Base-by-base conservation (phyloP, 2,797 vertebrate genomes). In the Notolepis coatsorum region DNA sequence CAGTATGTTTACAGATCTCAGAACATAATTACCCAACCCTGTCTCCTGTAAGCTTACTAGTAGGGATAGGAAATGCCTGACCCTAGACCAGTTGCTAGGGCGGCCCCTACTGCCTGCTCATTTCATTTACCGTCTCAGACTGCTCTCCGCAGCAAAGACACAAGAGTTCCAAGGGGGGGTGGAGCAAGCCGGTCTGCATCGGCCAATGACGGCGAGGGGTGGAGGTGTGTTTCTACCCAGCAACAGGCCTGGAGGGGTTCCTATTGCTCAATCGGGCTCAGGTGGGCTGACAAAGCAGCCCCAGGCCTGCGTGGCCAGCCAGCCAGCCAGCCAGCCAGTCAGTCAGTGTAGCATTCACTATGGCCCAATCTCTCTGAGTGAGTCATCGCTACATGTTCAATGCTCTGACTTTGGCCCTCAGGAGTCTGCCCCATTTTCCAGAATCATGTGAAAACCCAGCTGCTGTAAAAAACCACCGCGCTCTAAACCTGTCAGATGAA, bases 201-300 rank as follows among this genome's bases (percentile, higher is more conserved):
- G 28, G 18, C 92, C 91, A 91, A 90, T 92, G 75, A 24, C 72
- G 52, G 45, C 1, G 21, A 88, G 90, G 91, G 91, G 91, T 84
- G 91, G 91, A 82, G 84, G 86, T 70, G 70, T 20, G 9, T 71
- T 73, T 87, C 75, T 88, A 86, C 92, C 89, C 88, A n/a, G 89
- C 89, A 91, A 92, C 92, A 89, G 84, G 55, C 67, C 58, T 33
- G 28, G 53, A 81, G 68, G 62, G 65, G 71, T 64, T 80, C 64
- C 49, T 57, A 54, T 75, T 83, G 79, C 75, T 84, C 54, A 37
- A 65, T 43, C 27, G 55, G 60, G 74, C 79, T 76, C 83, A 89
- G 84, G 84, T 85, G 84, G 81, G 72, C 56, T 55, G 33, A 72
- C 28, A 52, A 59, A 77, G 72, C 45, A 52, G 56, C 64, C 60